Base-by-base conservation (phyloP, 2,797 vertebrate genomes). In the Bufotes viridis region DNA sequence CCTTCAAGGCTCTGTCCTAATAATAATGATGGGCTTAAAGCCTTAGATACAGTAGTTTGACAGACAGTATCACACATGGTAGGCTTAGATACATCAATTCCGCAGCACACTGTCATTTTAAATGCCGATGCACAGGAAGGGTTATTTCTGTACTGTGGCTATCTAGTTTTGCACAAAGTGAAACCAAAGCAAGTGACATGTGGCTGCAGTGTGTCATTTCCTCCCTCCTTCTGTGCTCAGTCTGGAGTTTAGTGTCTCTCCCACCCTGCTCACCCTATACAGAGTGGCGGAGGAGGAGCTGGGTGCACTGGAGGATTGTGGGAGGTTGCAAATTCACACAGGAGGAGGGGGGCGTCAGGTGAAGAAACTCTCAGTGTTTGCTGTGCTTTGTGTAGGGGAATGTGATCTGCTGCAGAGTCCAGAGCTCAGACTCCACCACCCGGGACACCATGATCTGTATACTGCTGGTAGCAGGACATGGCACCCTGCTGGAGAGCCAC, bases 381-480 rank as follows among this genome's bases (percentile, higher is more conserved):
- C 13, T 2, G 14, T 14, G 65, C 11, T 3, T 57, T 42, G 1
- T 14, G 11, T n/a, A n/a, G 14, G 12, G 22, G 20, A 49, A 24
- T 63, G 80, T 22, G 12, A 49, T 61, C 51, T 17, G 58, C 58
- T 14, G 12, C 55, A 57, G 55, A 57, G 12, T 57, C 55, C 55
- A 69, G 49, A 4, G 57, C 51, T 42, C n/a, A 18, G 42, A 69
- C 12, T 65, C 24, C 58, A n/a, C 17, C 26, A 6, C 20, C 60
- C 57, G 8, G 87, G 49, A 58, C 87, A 49, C 57, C 1, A 96
- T 96, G 95, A 96, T 97, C 82, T 96, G 96, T 10, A 93, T 97
- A 24, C 91, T 96, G 67, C 90, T 97, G 81, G 96, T 97, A 5
- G 96, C 96, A 22, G 96, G 96, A 0, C 96, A 96, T 86, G 95